Percentiles rank a stretch among this genome's conserved stretches.
Evolutionary conservation across 2,888 invertebrate genomes (phyloP).

Genomic region (Muschampia plurimacula): DNA sequence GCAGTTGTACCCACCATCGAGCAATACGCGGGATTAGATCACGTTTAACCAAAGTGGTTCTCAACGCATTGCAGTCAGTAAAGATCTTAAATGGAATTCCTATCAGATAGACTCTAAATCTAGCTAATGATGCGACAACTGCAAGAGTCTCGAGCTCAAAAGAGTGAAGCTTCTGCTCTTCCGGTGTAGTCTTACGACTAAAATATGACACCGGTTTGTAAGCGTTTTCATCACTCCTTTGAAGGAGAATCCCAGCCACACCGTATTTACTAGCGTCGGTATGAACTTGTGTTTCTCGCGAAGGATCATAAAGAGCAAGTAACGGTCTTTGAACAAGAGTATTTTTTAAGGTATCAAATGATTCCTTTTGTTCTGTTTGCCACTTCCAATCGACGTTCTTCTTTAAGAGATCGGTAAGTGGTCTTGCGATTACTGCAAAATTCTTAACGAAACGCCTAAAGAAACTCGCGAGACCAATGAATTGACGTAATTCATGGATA

Average conservation of each 20-base stretch:
- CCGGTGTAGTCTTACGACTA: constrained; percentile 2
- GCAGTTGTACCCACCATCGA: background rate
- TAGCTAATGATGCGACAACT: background rate
- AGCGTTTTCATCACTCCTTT: constrained; percentile 5
- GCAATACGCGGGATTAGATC: constrained; percentile 3
- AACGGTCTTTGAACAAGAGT: background rate
- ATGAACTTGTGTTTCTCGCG: constrained; percentile 2
- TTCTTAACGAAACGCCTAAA: background rate
- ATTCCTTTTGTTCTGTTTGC: background rate
- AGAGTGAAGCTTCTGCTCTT: background rate
- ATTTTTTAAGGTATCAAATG: background rate
- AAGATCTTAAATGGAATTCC: constrained; percentile 1
- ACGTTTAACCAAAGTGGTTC: background rate
- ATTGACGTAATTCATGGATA: constrained; percentile 3
- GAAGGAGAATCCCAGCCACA: background rate
- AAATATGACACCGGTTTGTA: background rate
- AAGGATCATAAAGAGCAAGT: background rate
- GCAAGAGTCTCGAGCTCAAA: constrained; percentile 2
- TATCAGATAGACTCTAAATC: background rate
- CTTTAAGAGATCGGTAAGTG: constrained; percentile 2
- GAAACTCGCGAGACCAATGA: background rate
- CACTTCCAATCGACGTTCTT: constrained; percentile 3
- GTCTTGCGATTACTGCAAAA: background rate
- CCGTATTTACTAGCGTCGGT: background rate
- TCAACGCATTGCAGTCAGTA: background rate